Base-by-base conservation (phyloP, 2,888 invertebrate genomes). In the Argyresthia goedartella region DNA sequence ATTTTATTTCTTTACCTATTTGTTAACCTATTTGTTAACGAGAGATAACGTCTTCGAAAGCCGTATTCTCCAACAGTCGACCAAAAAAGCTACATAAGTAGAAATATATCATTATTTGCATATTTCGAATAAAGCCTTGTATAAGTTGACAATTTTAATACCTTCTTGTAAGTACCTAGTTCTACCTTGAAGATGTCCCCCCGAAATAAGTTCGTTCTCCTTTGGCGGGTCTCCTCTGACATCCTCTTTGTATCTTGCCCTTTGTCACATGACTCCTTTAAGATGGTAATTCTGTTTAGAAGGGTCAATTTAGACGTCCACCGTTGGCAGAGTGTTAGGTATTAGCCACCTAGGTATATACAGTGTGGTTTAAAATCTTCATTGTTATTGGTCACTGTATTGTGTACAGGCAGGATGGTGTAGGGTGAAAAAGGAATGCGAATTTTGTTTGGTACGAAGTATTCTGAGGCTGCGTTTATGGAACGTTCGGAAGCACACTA, bases 271-370 rank as follows among this genome's bases (percentile, higher is more conserved):
- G 55, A 62, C 58, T 66, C 66, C 62, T 79, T 76, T 78, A 69
- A 74, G 62, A 78, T 78, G 76, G 55, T 76, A 78, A 79, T 77
- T 67, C 62, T 53, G 59, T 62, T 71, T 67, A 71, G 66, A 66
- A 64, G 65, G 64, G 64, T 60, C 59, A 52, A 49, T 53, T 50
- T 53, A 53, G 53, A 53, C 53, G 46, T 52, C 48, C 41, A 48
- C 33, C 15, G 44, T 50, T 41, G 46, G 49, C 46, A 25, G 15
- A 47, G 33, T 42, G 13, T 52, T 53, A 49, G 49, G 49, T 49
- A 43, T 44, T 43, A 52, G 35, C 39, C 8, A 15, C 35, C 15
- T 52, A 34, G 14, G 44, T 34, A 35, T 14, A 34, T 48, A 48
- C 16, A 45, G 13, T 34, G 39, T 46, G 52, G 52, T 52, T 52